Conservation (phyloP, 2,113 vertebrate genomes). For the Heloderma charlesbogerti region DNA sequence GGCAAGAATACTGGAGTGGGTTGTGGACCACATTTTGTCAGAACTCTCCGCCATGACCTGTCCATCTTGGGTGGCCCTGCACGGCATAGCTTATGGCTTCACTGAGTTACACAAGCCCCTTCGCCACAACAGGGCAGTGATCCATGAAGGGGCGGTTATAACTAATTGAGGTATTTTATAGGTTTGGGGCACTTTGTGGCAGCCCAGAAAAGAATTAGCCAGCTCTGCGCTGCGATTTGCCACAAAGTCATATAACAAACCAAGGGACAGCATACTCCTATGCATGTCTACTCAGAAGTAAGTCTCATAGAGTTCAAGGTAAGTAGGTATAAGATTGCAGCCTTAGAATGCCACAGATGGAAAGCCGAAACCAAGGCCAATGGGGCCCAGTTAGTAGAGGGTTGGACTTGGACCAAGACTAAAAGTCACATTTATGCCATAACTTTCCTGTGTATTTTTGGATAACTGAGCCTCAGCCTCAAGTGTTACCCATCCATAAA, state of each 20-base stretch:
- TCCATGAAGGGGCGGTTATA: neutral
- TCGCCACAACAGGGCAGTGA: too few relatives aligned
- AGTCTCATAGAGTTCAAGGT: neutral
- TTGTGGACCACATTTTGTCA: too few relatives aligned
- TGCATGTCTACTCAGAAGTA: too few relatives aligned
- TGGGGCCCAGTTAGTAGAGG: neutral
- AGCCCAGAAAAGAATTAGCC: neutral
- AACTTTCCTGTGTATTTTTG: too few relatives aligned
- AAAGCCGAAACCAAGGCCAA: neutral
- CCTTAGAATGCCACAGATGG: neutral
- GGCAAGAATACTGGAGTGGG: too few relatives aligned
- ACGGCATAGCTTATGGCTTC: too few relatives aligned
- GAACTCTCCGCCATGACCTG: too few relatives aligned
- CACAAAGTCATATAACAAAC: neutral
- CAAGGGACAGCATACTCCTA: too few relatives aligned
- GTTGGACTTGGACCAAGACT: neutral
- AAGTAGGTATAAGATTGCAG: neutral
- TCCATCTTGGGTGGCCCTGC: too few relatives aligned
- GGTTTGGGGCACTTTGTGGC: neutral
- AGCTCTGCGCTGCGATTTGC: neutral
- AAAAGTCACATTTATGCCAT: neutral
- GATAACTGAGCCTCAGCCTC: neutral
- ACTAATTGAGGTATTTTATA: neutral
- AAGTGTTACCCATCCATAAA: neutral
- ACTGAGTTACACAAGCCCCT: too few relatives aligned